Conservation (phyloP, 2,797 vertebrate genomes). For the Eremophila alpestris region DNA sequence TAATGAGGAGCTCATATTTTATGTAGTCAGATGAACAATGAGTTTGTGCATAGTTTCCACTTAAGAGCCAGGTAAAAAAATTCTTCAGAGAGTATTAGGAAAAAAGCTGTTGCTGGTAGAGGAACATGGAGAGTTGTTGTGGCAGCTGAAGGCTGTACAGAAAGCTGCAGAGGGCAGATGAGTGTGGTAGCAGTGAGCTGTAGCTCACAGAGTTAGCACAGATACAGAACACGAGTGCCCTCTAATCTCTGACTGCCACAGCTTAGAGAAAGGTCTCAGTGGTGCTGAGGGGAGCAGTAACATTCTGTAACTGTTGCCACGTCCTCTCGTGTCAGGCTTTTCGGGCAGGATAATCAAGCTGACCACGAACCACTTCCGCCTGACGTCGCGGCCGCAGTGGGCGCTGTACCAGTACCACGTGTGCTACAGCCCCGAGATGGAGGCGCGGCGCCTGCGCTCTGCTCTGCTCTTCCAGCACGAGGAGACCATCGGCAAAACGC, state of each 20-base stretch:
- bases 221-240: too few species aligned
- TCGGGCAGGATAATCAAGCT: conserved; percentile 80
- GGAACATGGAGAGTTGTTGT: neutral
- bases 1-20: too few species aligned
- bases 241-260: neutral
- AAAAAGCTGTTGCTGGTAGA: neutral
- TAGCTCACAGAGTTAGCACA: too few species aligned
- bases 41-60: neutral
- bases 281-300: neutral
- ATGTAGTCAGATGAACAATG: too few species aligned
- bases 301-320: neutral
- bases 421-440: conserved; percentile 87
- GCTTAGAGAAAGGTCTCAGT: neutral
- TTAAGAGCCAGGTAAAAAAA: neutral
- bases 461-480: conserved; percentile 90
- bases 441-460: conserved; percentile 85
- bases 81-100: neutral
- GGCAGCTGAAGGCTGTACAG: neutral
- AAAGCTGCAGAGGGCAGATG: neutral
- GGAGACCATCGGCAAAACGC: conserved; percentile 82
- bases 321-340: conserved; percentile 71
- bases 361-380: conserved; percentile 85
- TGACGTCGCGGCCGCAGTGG: conserved; percentile 91
- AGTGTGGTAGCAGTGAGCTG: rapidly evolving
- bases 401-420: conserved; percentile 93